Conservation (phyloP, 2,113 vertebrate genomes). For the Ochotona curzoniae region DNA sequence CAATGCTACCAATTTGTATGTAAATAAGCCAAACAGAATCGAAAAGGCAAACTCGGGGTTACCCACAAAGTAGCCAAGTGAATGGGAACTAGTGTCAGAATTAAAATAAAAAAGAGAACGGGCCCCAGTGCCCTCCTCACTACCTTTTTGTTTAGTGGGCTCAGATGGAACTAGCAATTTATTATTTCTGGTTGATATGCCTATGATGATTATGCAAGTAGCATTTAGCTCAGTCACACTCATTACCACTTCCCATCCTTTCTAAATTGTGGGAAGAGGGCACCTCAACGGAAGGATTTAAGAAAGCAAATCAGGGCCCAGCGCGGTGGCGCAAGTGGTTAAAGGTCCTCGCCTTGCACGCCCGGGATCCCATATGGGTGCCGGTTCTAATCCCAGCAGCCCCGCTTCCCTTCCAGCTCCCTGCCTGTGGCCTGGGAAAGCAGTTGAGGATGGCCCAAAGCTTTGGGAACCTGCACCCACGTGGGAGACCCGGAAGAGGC, state of each 20-base stretch:
- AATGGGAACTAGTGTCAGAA: constrained; percentile 26
- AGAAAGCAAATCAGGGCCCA: background rate
- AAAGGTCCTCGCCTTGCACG: too few relatives aligned
- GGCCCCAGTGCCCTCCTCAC: background rate
- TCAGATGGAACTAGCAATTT: background rate
- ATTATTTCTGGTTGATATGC: background rate
- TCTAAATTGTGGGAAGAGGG: background rate
- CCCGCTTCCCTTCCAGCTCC: too few relatives aligned
- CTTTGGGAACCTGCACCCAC: too few relatives aligned
- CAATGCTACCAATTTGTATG: background rate
- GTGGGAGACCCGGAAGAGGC: too few relatives aligned
- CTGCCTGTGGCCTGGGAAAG: too few relatives aligned
- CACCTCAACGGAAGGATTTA: background rate
- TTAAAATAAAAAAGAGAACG: background rate
- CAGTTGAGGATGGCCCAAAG: too few relatives aligned
- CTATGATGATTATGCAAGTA: background rate
- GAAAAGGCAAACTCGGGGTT: background rate
- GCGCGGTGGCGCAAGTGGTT: too few relatives aligned
- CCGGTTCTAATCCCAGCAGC: too few relatives aligned
- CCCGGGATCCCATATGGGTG: too few relatives aligned
- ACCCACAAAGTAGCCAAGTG: constrained; percentile 13
- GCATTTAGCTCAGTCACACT: background rate
- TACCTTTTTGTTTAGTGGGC: background rate
- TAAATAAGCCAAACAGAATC: background rate
- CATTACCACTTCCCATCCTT: background rate